Conservation (phyloP, 1,140 invertebrate species). For the Mylabris phalerata region DNA sequence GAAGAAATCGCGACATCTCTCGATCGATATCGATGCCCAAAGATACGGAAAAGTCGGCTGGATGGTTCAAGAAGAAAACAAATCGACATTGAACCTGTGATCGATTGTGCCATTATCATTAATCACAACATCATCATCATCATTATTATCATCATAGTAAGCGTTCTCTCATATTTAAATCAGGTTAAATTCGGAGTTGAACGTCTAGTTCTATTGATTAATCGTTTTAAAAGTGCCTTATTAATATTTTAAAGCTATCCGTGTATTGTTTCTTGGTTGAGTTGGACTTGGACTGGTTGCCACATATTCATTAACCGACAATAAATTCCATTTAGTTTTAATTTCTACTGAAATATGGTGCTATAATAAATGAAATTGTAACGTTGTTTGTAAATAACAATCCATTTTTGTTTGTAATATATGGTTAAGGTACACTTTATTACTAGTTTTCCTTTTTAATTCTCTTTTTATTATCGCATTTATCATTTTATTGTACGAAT, state of each 20-base stretch:
- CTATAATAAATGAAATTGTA: slow-evolving; percentile 23
- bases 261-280: slow-evolving; percentile 28
- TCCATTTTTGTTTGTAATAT: slow-evolving; percentile 4
- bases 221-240: slow-evolving; percentile 19
- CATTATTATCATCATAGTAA: neutral
- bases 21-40: slow-evolving; percentile 63
- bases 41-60: slow-evolving; percentile 59
- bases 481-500: no score
- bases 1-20: slow-evolving; percentile 43
- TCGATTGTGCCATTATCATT: slow-evolving; percentile 26
- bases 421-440: no score
- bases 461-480: no score
- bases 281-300: slow-evolving; percentile 27
- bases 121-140: neutral
- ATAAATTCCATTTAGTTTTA: slow-evolving; percentile 1
- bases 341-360: slow-evolving; percentile 13
- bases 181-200: slow-evolving; percentile 31
- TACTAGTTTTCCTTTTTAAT: no score
- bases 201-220: slow-evolving; percentile 7
- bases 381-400: slow-evolving; percentile 25
- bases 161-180: slow-evolving; percentile 32
- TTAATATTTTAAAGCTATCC: slow-evolving; percentile 15
- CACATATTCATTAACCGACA: neutral
- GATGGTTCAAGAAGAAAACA: slow-evolving; percentile 60
- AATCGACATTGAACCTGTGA: slow-evolving; percentile 50